These are phyloP conservation scores for Vanessa tameamea DNA, from an alignment of 1,140 invertebrate genomes.

Conservation along the genomic window DNA sequence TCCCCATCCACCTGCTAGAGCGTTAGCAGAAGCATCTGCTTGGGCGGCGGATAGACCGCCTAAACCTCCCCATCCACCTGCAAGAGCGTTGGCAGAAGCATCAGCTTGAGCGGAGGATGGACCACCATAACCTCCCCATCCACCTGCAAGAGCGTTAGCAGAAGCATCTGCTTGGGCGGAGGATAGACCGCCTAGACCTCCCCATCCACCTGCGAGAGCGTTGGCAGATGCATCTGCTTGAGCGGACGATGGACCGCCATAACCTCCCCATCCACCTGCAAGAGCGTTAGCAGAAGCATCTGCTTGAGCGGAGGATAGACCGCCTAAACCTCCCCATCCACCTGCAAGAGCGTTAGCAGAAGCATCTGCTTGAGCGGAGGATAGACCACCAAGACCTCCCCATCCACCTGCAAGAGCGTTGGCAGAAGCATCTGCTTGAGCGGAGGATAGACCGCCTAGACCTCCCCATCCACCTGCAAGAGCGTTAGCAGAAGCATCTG, in stretches of 20 bases:
- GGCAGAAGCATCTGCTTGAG: slow-evolving; percentile 27
- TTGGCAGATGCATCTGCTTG: slow-evolving; percentile 37
- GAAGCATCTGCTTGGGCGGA: slow-evolving; percentile 34
- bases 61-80: slow-evolving; percentile 12
- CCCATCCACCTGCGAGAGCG: slow-evolving; percentile 16
- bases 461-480: slow-evolving; percentile 9
- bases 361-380: slow-evolving; percentile 36
- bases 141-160: slow-evolving; percentile 28
- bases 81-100: slow-evolving; percentile 33
- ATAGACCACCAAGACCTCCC: slow-evolving; percentile 16
- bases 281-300: slow-evolving; percentile 35
- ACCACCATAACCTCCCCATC: slow-evolving; percentile 17
- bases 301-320: slow-evolving; percentile 25
- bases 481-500: slow-evolving; percentile 25
- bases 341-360: slow-evolving; percentile 26
- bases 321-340: slow-evolving; percentile 2
- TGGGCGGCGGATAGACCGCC: slow-evolving; percentile 30
- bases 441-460: slow-evolving; percentile 8
- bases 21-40: slow-evolving; percentile 18
- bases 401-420: slow-evolving; percentile 24
- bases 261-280: slow-evolving; percentile 13
- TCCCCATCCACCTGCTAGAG: slow-evolving; percentile 13
- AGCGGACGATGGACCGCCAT: slow-evolving; percentile 27
- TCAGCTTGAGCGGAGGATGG: slow-evolving; percentile 28
- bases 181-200: slow-evolving; percentile 18